Evolutionary conservation across 1,140 invertebrate genomes (phyloP).

Genomic region (Epicauta chinensis): DNA sequence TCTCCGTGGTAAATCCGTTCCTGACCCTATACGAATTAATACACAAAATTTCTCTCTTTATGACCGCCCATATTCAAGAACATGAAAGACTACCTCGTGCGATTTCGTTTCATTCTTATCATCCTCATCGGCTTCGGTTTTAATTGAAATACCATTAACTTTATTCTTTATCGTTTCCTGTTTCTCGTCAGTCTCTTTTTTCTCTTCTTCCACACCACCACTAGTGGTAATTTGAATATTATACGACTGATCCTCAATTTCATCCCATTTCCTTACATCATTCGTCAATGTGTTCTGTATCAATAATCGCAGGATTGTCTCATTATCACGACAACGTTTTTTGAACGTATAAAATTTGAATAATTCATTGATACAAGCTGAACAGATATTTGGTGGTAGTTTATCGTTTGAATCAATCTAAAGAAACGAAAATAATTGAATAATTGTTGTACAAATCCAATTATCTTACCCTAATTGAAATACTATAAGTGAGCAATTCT

Average conservation of each 20-base stretch:
- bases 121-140: too few relatives aligned
- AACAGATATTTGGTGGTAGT: constrained; percentile 27
- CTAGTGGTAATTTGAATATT: constrained; percentile 1
- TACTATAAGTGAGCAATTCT: constrained; percentile 12
- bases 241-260: constrained; percentile 1
- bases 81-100: too few relatives aligned
- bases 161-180: background rate
- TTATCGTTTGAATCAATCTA: constrained; percentile 14
- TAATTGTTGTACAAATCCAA: background rate
- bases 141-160: too few relatives aligned
- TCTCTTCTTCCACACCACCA: background rate
- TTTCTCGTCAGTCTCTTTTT: background rate
- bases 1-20: too few relatives aligned
- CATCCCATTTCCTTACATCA: background rate
- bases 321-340: constrained; percentile 12
- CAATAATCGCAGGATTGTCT: constrained; percentile 10
- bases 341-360: constrained; percentile 18
- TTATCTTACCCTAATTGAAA: constrained; percentile 2
- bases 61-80: too few relatives aligned
- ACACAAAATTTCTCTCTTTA: too few relatives aligned
- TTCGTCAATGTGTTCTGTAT: background rate
- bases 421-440: constrained; percentile 14
- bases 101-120: too few relatives aligned
- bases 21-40: too few relatives aligned
- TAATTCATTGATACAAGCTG: constrained; percentile 20